Evolutionary conservation across 2,888 invertebrate species (phyloP), one percentile per base, ranked within the genome.

Genomic region (Blastobasis adustella): DNA sequence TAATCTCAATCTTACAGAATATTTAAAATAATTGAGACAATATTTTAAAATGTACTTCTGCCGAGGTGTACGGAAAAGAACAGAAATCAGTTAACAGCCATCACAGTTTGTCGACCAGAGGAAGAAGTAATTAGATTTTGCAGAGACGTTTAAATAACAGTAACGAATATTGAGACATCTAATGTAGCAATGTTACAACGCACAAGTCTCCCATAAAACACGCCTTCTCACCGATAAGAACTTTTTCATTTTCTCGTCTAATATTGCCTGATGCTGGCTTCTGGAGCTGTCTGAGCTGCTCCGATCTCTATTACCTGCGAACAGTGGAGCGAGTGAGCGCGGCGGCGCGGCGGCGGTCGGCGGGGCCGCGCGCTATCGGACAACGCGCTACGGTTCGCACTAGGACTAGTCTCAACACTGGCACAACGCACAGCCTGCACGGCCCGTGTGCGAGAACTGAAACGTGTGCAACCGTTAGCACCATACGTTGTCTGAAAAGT

Each of bases 161-260:
- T 71, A 67, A 73, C 74, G 69, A 65, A 75, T 74, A 81, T 69
- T 73, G 74, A 79, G 73, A 83, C 83, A 84, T 79, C 82, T 82
- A 85, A 69, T 73, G 69, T 69, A 82, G 81, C 82, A 77, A 72
- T 76, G 73, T 73, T 79, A 84, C 81, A 82, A 79, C 79, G 80
- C 78, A 73, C 65, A 65, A 65, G 61, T 68, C 69, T 74, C 79
- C 78, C 71, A 69, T 67, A 70, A 73, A 76, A 73, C 64, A 72
- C 77, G 76, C 73, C 79, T 76, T 83, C 91, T 91, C 94, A 96
- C 96, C 95, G 95, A 95, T 90, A 96, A 90, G 89, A 96, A 96
- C 87, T 95, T 96, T 93, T 96, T 94, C 90, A 96, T 96, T 93
- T 96, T 95, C 90, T 96, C 95, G 86, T 95, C 95, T 90, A 96